Base-by-base conservation (phyloP, 2,113 vertebrate genomes). In the Pollimyrus isidori region DNA sequence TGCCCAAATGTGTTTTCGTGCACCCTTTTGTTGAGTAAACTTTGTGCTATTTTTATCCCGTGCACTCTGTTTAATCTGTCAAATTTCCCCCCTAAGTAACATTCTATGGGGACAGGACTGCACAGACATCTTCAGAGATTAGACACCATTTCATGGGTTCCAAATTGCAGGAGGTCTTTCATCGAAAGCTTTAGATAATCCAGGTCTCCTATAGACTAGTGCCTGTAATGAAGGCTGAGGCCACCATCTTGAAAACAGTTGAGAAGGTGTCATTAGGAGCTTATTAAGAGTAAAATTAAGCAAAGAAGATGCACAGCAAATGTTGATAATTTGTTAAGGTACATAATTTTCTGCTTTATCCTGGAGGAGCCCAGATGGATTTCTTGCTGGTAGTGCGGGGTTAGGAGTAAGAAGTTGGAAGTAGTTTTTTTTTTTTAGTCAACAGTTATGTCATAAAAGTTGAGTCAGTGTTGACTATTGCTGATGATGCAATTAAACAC, bases 151-250 rank as follows among this genome's bases (percentile, higher is more conserved):
- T 87, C 26, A 23, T n/a, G 30, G 52, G n/a, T 3, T 46, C 26
- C 65, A 35, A n/a, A 82, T 49, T 76, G 48, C 69, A 83, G 30
- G 49, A n/a, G 73, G 69, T 69, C 73, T 80, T 69, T 80, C 65
- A 82, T 82, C 76, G 42, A 80, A 89, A 89, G 69, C 88, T 83
- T 26, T 82, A 83, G 73, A 83, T 89, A 82, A 83, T 82, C 45
- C 7, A 42, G 62, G 88, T 80, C 49, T 53, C 19, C 35, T 73
- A 35, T 82, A 52, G 39, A 13, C 88, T 48, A 13, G 39, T 76
- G 46, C 76, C 69, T 88, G 88, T 26, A 76, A 42, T 45, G 23
- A 19, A 35, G 46, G 39, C 35, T 42, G 73, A 39, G 73, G 35
- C 73, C 10, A 30, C n/a, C 62, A 69, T 69, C 62, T 69, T 69